phyloP scores from a whole-genome alignment of 35 echinoderm and acorn worm species.

The Apostichopus japonicus region DNA sequence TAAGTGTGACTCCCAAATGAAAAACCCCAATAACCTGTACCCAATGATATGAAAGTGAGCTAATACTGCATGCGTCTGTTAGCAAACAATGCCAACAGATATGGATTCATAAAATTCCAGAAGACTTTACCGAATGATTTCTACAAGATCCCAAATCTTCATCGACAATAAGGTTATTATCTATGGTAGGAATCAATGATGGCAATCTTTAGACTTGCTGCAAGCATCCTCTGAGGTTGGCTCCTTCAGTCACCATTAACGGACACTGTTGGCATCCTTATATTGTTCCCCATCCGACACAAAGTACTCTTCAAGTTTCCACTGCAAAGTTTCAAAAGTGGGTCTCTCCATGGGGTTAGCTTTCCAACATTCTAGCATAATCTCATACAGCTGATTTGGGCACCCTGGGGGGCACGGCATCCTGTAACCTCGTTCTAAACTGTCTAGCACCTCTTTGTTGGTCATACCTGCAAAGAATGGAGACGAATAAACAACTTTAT shows the following conservation, averaged over 20 bases:
- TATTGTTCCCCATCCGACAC: conserved; percentile 88
- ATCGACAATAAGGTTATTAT: too few species aligned
- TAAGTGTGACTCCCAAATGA: too few species aligned
- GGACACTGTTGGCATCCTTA: conserved; percentile 76
- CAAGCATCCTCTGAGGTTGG: too few species aligned
- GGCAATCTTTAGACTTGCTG: too few species aligned
- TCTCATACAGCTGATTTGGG: conserved; percentile 83
- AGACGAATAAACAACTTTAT: not conserved
- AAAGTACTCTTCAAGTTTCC: conserved; percentile 99
- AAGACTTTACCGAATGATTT: too few species aligned
- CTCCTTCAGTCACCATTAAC: conserved; percentile 34
- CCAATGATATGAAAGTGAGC: too few species aligned
- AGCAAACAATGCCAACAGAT: too few species aligned
- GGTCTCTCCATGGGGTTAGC: conserved; percentile 88
- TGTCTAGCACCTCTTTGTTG: conserved; percentile 95
- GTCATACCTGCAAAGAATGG: conserved; percentile 76
- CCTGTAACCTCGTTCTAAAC: conserved; percentile 88
- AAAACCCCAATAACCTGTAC: too few species aligned
- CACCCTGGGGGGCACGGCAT: conserved; percentile 97
- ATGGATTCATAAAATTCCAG: too few species aligned
- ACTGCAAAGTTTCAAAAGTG: conserved; percentile 98
- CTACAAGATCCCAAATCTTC: too few species aligned
- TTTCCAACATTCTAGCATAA: conserved; percentile 99
- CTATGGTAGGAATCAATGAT: too few species aligned
- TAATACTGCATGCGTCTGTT: too few species aligned